Evolutionary conservation across 2,113 vertebrate genomes (phyloP), one percentile per base, ranked within the genome.

Genomic region (Phrynosoma platyrhinos): DNA sequence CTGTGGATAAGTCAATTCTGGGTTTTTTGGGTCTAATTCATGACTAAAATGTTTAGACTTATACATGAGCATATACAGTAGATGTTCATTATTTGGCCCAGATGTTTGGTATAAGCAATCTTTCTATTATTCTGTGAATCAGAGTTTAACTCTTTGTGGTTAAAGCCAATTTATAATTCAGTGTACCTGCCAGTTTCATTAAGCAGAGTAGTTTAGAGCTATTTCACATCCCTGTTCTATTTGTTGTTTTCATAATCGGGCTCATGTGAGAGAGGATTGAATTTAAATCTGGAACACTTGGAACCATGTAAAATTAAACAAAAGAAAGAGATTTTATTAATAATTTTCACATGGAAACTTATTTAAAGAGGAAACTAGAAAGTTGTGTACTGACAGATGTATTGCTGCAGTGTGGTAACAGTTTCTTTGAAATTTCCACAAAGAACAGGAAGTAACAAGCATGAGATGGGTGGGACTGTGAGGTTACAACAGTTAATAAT

Each of bases 341-440:
- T 64, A 92, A 92, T 74, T 89, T 84, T 88, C 91, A 30, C 82
- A 72, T 84, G 92, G 21, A 13, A 53, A 95, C 82, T 89, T 91
- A 75, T 58, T 86, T 79, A 84, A 91, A 89, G 93, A 83, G 95
- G 79, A 97, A 95, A 94, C 53, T 10, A 94, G 88, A 91, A 94
- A 91, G 64, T 92, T 88, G 91, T 93, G 91, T 95, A 92, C 90
- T 88, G 90, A 93, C 94, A 94, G 94, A 89, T 90, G 93, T 2
- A 5, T 83, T 95, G 88, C 90, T 95, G 89, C 93, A 90, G 12
- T 97, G 97, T 96, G 96, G 97, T 96, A 96, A 96, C 91, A 91
- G 95, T 97, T 97, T 97, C 96, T 97, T 95, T 95, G 97, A 97
- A 97, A 96, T 96, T 96, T 96, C 96, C 94, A 92, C 94, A 94